Percentiles rank a stretch among this genome's conserved stretches.
These are phyloP conservation scores for Rhopalosiphum nymphaeae DNA, from an alignment of 2,888 invertebrate species.

Conservation along the genomic window DNA sequence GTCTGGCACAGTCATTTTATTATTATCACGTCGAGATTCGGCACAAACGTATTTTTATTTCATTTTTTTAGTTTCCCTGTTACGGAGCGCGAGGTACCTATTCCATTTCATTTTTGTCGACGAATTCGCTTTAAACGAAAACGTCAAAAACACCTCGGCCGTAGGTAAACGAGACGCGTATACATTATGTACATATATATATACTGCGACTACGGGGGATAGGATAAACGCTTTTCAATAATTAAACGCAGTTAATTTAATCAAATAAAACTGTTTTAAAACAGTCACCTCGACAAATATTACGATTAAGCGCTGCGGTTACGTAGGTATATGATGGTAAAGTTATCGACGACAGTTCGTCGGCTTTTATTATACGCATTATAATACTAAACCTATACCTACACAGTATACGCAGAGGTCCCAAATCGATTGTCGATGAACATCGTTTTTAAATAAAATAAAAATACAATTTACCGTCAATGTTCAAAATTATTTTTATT, in stretches of 20 bases:
- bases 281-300: not conserved
- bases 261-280: not conserved
- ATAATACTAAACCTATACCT: not conserved
- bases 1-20: not conserved
- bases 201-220: not conserved
- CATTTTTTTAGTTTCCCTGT: not conserved
- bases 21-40: not conserved
- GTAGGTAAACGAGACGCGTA: not conserved
- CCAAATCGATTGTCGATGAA: not conserved
- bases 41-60: conserved; percentile 3
- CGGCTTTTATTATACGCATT: not conserved
- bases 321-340: not conserved
- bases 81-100: not conserved
- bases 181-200: not conserved
- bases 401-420: not conserved
- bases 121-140: not conserved
- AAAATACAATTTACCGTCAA: not conserved
- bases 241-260: conserved; percentile 2
- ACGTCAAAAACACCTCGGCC: not conserved
- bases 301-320: not conserved
- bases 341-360: not conserved
- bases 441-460: not conserved
- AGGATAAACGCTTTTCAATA: not conserved
- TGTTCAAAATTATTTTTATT: not conserved
- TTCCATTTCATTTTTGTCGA: conserved; percentile 1